Percentiles rank a stretch among this genome's conserved stretches.
phyloP scores from a whole-genome alignment of 1,140 invertebrate species.

The Steinernema feltiae region DNA sequence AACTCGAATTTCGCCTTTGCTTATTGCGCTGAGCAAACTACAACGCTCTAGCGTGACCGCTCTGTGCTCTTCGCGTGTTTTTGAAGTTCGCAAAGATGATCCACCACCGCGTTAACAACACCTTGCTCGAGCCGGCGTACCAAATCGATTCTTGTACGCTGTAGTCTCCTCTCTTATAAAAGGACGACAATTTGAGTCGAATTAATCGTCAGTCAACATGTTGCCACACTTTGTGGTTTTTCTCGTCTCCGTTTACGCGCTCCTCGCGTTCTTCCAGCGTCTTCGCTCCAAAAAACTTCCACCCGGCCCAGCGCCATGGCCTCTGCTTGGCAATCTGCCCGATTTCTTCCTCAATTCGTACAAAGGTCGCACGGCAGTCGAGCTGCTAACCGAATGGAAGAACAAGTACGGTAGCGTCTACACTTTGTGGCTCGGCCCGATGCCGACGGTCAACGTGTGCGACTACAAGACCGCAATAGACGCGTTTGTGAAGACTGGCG shows the following conservation, averaged over 20 bases:
- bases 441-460: constrained; percentile 16
- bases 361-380: not conserved
- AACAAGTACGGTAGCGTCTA: constrained; percentile 25
- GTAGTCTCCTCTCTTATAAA: too few species aligned
- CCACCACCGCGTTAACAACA: too few species aligned
- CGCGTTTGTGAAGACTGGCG: constrained; percentile 23
- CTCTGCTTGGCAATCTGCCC: constrained; percentile 19
- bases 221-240: not conserved
- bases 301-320: constrained; percentile 18
- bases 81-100: too few species aligned
- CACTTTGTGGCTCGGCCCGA: constrained; percentile 24
- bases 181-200: too few species aligned
- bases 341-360: constrained; percentile 3
- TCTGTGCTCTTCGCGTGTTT: too few species aligned
- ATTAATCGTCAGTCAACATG: not conserved
- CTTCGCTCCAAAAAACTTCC: not conserved
- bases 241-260: not conserved
- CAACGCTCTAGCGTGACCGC: too few species aligned
- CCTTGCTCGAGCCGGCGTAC: too few species aligned
- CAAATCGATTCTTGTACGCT: too few species aligned
- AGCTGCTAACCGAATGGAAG: constrained; percentile 11
- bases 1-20: too few species aligned
- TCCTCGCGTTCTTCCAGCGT: not conserved
- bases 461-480: constrained; percentile 22
- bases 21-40: too few species aligned